These are phyloP conservation scores for Cephus pulcher DNA, from an alignment of 2,888 invertebrate genomes.

Conservation along the genomic window DNA sequence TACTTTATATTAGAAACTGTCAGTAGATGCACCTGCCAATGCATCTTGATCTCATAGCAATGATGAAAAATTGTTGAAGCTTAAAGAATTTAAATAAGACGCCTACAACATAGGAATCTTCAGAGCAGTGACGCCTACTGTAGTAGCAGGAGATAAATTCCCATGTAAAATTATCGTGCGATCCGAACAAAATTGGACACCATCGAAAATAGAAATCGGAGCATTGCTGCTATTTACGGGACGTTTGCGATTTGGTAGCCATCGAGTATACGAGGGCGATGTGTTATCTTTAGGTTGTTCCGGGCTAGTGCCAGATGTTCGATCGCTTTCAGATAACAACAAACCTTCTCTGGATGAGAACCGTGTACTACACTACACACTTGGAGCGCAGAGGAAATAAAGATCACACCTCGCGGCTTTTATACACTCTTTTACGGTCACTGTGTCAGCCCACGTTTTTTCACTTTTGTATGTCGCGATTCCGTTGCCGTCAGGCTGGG, in stretches of 20 bases:
- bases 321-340: background rate
- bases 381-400: background rate
- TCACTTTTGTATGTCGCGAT: constrained; percentile 9
- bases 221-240: background rate
- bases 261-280: background rate
- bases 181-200: background rate
- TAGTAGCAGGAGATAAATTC: background rate
- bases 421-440: constrained; percentile 5
- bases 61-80: background rate
- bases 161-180: background rate
- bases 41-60: background rate
- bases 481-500: constrained; percentile 39
- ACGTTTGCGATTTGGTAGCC: background rate
- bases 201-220: background rate
- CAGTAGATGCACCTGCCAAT: background rate
- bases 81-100: background rate
- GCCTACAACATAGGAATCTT: background rate
- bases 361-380: constrained; percentile 11
- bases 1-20: background rate
- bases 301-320: background rate
- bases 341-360: background rate
- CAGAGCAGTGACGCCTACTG: background rate
- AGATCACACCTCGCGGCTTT: background rate
- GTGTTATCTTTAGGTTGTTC: background rate
- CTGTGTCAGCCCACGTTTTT: background rate